Evolutionary conservation across 2,113 vertebrate species (phyloP).

Genomic region (Apaloderma vittatum): DNA sequence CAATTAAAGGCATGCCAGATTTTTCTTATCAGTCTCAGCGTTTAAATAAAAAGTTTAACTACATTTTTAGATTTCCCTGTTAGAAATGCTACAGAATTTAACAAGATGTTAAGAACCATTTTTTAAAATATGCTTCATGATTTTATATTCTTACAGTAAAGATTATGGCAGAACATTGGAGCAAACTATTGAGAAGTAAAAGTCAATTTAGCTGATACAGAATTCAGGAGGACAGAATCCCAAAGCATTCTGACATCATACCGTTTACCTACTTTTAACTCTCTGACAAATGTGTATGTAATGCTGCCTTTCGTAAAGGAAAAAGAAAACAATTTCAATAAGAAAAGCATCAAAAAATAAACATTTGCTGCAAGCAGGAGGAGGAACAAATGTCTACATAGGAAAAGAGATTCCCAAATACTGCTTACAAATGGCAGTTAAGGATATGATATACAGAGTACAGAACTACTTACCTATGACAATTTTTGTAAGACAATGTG

Average conservation of each 20-base stretch:
- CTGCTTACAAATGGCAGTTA: not conserved
- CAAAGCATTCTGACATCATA: not conserved
- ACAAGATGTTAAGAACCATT: not conserved
- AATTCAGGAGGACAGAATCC: not conserved
- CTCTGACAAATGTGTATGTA: rapidly evolving
- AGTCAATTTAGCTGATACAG: not conserved
- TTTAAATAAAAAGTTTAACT: not conserved
- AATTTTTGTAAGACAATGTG: not conserved
- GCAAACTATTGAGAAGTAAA: not conserved
- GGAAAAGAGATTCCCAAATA: not conserved
- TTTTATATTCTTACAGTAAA: not conserved
- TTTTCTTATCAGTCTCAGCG: not conserved
- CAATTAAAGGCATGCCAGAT: not conserved
- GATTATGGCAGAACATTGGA: not conserved
- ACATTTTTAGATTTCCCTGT: not conserved
- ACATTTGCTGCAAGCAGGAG: not conserved
- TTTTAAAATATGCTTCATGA: not conserved
- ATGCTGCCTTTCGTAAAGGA: not conserved
- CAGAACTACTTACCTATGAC: not conserved
- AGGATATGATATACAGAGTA: not conserved
- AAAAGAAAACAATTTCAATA: rapidly evolving
- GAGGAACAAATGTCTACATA: rapidly evolving
- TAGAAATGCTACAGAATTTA: not conserved
- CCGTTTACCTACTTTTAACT: not conserved
- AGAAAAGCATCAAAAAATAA: not conserved